Conservation (phyloP, 2,888 invertebrate species). For the Eulithis testata region DNA sequence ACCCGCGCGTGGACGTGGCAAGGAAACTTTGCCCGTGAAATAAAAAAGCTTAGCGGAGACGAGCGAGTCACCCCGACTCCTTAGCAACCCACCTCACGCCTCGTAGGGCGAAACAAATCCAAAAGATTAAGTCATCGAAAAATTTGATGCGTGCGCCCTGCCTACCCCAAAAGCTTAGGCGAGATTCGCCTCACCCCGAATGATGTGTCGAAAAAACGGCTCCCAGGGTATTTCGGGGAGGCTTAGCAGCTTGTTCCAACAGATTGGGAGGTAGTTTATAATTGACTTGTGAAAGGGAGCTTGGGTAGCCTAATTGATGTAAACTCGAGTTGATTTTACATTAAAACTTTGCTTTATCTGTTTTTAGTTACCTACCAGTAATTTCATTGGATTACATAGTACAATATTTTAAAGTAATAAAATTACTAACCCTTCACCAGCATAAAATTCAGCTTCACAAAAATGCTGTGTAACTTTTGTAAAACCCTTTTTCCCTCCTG, state of each 20-base stretch:
- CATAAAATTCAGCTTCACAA: slow-evolving; percentile 11
- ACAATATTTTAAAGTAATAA: not conserved
- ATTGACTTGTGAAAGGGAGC: slow-evolving; percentile 34
- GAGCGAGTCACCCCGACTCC: slow-evolving; percentile 23
- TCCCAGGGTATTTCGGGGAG: slow-evolving; percentile 33
- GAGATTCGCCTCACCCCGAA: slow-evolving; percentile 38
- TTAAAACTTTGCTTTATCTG: slow-evolving; percentile 12
- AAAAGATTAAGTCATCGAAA: slow-evolving; percentile 65
- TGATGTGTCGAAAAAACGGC: slow-evolving; percentile 44
- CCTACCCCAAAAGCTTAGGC: slow-evolving; percentile 60
- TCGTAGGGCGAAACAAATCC: slow-evolving; percentile 52
- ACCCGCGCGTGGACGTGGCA: slow-evolving; percentile 10
- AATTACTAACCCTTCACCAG: not conserved
- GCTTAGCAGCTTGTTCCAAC: slow-evolving; percentile 35
- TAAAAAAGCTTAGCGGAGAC: slow-evolving; percentile 22
- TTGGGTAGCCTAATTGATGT: slow-evolving; percentile 25
- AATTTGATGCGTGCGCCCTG: slow-evolving; percentile 70
- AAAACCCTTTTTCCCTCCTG: slow-evolving; percentile 25
- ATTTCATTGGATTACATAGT: not conserved
- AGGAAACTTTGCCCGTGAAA: slow-evolving; percentile 15
- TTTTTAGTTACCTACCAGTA: slow-evolving; percentile 3
- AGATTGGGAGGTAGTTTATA: slow-evolving; percentile 39
- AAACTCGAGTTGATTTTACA: slow-evolving; percentile 21
- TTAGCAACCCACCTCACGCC: slow-evolving; percentile 48
- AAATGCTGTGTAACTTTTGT: slow-evolving; percentile 15